Base-by-base conservation (phyloP, 2,113 vertebrate genomes). In the Dicaeum eximium region DNA sequence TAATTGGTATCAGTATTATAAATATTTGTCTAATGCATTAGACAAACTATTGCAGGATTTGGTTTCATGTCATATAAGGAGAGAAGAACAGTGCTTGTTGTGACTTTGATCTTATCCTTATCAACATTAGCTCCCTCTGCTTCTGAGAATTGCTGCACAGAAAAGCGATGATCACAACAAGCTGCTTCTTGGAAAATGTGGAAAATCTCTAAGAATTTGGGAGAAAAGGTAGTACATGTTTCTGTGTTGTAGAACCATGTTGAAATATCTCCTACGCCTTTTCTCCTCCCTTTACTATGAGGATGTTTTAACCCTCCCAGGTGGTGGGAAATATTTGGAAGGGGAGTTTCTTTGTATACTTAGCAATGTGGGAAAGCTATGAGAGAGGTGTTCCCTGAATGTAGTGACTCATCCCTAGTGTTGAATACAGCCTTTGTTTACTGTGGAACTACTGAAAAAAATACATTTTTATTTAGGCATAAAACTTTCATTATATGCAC, bases 331-430 rank as follows among this genome's bases (percentile, higher is more conserved):
- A 88, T 93, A 93, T 88, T 90, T 95, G 71, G 56, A 82, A 94
- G 45, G 71, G 74, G 90, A 88, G 85, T 94, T 92, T 83, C 70
- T 93, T 66, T 92, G 90, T 90, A 17, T 91, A 30, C 73, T 97
- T 83, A 86, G 47, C 48, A 71, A 90, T 93, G 79, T 93, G 85
- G 79, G 90, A 95, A 96, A 95, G 38, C 38, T 86, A 44, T 35
- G 70, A 86, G 44, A 95, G 64, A 47, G 74, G 93, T 93, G 90
- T 92, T 93, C 71, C 93, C 94, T 95, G 79, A 93, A 86, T 88
- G 64, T n/a, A 47, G 14, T 95, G 93, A 97, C 56, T 97, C 92
- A 96, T 88, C 42, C 13, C 42, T 19, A 30, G 56, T 37, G 60
- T 45, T 90, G 51, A 96, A 88, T 73, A 48, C 16, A 88, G 58